Evolutionary conservation across 1,140 invertebrate genomes (phyloP), one percentile per base, ranked within the genome.

Genomic region (Bombus breviceps): DNA sequence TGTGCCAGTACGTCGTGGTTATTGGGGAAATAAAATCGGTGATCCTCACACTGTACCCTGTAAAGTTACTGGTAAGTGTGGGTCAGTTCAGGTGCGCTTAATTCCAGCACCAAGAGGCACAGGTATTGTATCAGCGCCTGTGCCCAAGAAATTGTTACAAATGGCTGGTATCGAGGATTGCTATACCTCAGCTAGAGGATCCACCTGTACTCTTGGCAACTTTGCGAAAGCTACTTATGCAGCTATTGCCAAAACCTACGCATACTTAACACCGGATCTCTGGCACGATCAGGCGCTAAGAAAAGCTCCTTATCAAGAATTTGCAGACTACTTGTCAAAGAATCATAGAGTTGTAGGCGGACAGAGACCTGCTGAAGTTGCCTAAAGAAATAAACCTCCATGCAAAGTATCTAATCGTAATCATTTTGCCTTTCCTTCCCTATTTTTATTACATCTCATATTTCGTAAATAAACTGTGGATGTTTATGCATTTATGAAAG

Each of bases 111-210:
- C 99, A 64, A 98, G 99, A 96, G 99, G 99, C 96, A 99, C 99
- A 91, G 99, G 99, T 84, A 99, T 99, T 95, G 99, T 99, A n/a
- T 99, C 99, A 89, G 99, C 99, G 74, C 99, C 99, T 76, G 99
- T 99, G 13, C 99, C 99, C 25, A 99, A 99, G 96, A 99, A 99
- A 94, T 96, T 99, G 39, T 96, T 99, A 78, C 98, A 98, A 92
- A 99, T 99, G 99, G 99, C 99, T 95, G 99, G 99, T 95, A 99
- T 99, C 94, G 98, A 99, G 93, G 99, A 99, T 96, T 99, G 99
- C 93, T 99, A 99, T 95, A 99, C 99, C 28, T 99, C 98, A 43
- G 98, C 99, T 80, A 97, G 98, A 94, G 99, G 99, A 59, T 98
- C 98, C 37, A 99, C 99, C 86, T 98, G 98, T 85, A 99, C 99